Percentiles rank a stretch among this genome's conserved stretches.
phyloP scores from a whole-genome alignment of 2,888 invertebrate species.

The Rhingia campestris region DNA sequence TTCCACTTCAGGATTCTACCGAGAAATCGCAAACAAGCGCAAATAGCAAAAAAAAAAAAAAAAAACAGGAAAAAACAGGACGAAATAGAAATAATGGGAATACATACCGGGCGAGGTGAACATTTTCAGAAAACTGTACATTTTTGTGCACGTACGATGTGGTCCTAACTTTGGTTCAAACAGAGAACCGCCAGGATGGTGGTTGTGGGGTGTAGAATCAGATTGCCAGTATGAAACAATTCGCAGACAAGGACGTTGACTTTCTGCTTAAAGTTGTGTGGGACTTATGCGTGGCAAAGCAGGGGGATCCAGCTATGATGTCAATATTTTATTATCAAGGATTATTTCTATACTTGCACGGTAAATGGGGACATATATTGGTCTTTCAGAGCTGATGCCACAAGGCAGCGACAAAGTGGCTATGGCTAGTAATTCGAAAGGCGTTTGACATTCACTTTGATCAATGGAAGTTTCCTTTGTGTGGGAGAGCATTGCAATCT shows the following conservation, averaged over 20 bases:
- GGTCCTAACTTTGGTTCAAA: background rate
- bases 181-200: background rate
- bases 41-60: too few species aligned
- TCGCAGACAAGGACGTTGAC: conserved; percentile 56
- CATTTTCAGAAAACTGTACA: conserved; percentile 14
- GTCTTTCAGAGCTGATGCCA: background rate
- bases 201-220: background rate
- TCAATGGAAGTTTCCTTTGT: background rate
- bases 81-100: background rate
- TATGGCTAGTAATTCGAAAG: too few species aligned
- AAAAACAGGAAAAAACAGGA: conserved; percentile 17
- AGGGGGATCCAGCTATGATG: conserved; percentile 15
- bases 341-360: background rate
- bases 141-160: conserved; percentile 40
- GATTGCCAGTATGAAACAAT: conserved; percentile 34
- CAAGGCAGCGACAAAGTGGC: too few species aligned
- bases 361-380: conserved; percentile 7
- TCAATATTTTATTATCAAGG: conserved; percentile 12
- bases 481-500: background rate
- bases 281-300: conserved; percentile 20
- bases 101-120: conserved; percentile 1
- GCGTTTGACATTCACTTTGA: too few species aligned
- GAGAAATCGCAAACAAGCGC: conserved; percentile 50
- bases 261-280: conserved; percentile 30
- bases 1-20: conserved; percentile 41